Conservation (phyloP, 1,140 invertebrate species). For the Reticulitermes speratus region DNA sequence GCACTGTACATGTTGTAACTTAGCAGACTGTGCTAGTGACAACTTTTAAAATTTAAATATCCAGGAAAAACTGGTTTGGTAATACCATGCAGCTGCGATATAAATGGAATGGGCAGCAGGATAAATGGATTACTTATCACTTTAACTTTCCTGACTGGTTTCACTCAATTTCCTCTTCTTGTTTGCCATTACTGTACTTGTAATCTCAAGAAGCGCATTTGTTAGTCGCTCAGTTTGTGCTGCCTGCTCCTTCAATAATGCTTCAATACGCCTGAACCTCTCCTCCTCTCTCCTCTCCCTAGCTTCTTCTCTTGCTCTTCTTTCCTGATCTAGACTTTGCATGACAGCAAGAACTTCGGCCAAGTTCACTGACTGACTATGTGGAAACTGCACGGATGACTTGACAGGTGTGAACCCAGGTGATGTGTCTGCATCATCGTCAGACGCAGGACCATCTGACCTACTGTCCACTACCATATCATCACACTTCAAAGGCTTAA, state of each 20-base stretch:
- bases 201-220: background rate
- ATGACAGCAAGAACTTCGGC: constrained; percentile 17
- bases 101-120: no score
- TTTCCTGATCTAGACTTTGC: background rate
- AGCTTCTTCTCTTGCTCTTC: constrained; percentile 11
- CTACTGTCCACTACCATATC: background rate
- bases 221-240: constrained; percentile 9
- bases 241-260: background rate
- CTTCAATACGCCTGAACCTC: constrained; percentile 10
- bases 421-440: background rate
- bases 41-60: no score
- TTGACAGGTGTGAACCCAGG: background rate
- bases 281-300: background rate
- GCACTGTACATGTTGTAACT: no score
- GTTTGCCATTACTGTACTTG: background rate
- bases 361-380: constrained; percentile 4
- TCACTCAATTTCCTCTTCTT: constrained; percentile 18
- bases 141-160: background rate
- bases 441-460: background rate
- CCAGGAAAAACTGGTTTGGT: no score
- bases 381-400: background rate
- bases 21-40: no score
- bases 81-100: no score
- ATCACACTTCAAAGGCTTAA: background rate
- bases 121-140: no score